These are phyloP conservation scores for Tenthredo scrophulariae DNA, from an alignment of 2,888 invertebrate genomes.

Conservation along the genomic window DNA sequence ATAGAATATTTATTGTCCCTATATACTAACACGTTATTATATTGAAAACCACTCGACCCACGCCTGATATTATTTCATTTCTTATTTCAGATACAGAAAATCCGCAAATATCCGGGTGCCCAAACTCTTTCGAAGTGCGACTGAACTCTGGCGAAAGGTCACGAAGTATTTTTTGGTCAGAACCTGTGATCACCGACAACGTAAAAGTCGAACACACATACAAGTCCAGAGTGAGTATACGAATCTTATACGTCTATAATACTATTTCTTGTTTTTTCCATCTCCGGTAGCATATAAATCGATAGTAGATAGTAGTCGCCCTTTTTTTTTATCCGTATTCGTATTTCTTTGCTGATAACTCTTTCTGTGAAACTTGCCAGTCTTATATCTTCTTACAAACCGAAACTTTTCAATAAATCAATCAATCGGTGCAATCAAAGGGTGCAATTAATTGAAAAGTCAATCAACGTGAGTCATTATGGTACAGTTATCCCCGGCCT, in stretches of 20 bases:
- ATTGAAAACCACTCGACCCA: not conserved
- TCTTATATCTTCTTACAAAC: too few relatives aligned
- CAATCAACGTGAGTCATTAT: slow-evolving; percentile 5
- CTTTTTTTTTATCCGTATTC: not conserved
- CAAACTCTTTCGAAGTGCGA: slow-evolving; percentile 82
- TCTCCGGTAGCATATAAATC: not conserved
- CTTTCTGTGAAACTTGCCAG: not conserved
- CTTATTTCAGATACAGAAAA: slow-evolving; percentile 79
- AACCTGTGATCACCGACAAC: slow-evolving; percentile 83
- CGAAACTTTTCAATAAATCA: slow-evolving; percentile 29
- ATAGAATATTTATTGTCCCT: slow-evolving; percentile 1
- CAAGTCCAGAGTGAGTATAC: slow-evolving; percentile 81
- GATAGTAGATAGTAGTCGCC: not conserved
- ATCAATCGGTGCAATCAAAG: not conserved
- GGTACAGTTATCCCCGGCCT: slow-evolving; percentile 30
- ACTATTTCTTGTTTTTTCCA: not conserved
- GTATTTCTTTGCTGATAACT: not conserved
- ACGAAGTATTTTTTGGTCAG: slow-evolving; percentile 83
- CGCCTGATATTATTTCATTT: not conserved
- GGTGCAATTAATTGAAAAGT: slow-evolving; percentile 27
- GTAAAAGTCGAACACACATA: slow-evolving; percentile 81
- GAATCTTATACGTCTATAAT: not conserved
- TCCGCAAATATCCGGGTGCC: slow-evolving; percentile 82
- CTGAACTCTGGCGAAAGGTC: slow-evolving; percentile 80
- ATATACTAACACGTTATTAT: not conserved